Conservation (phyloP, 92 coral and sea anemone species). For the Parazoanthus atlanticus region DNA sequence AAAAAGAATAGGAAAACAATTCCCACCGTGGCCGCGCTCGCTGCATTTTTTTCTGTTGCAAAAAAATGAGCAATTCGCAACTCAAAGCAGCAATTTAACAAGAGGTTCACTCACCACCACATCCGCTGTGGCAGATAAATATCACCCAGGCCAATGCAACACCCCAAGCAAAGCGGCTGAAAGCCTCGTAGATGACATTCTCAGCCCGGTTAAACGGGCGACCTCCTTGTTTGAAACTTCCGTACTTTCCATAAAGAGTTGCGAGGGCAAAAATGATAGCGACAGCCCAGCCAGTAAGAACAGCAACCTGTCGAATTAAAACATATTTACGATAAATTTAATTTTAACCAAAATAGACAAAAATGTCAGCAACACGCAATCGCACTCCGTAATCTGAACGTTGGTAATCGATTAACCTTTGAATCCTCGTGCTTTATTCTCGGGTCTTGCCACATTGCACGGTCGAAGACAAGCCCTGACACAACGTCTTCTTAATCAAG, state of each 20-base stretch:
- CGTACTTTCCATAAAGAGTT: slow-evolving; percentile 71
- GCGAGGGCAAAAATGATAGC: slow-evolving; percentile 63
- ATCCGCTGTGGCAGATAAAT: slow-evolving; percentile 71
- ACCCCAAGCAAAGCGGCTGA: slow-evolving; percentile 79
- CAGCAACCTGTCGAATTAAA: background rate
- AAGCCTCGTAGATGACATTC: slow-evolving; percentile 74
- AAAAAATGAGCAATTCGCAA: background rate
- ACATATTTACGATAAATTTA: no score
- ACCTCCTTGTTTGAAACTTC: slow-evolving; percentile 30
- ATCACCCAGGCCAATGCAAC: slow-evolving; percentile 86
- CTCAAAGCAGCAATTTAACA: background rate
- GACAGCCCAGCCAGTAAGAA: slow-evolving; percentile 71
- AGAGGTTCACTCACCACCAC: slow-evolving; percentile 62
- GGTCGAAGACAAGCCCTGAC: no score
- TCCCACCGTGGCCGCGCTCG: no score
- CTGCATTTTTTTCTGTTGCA: background rate
- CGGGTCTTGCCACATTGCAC: no score
- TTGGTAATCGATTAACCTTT: no score
- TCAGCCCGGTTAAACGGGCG: slow-evolving; percentile 66
- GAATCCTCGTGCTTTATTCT: no score
- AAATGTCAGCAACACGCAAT: background rate
- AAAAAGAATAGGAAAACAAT: no score
- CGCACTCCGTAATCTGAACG: no score
- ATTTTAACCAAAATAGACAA: background rate
- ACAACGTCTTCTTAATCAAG: no score